Base-by-base conservation (phyloP, 2,888 invertebrate genomes). In the Polydesmus complanatus region DNA sequence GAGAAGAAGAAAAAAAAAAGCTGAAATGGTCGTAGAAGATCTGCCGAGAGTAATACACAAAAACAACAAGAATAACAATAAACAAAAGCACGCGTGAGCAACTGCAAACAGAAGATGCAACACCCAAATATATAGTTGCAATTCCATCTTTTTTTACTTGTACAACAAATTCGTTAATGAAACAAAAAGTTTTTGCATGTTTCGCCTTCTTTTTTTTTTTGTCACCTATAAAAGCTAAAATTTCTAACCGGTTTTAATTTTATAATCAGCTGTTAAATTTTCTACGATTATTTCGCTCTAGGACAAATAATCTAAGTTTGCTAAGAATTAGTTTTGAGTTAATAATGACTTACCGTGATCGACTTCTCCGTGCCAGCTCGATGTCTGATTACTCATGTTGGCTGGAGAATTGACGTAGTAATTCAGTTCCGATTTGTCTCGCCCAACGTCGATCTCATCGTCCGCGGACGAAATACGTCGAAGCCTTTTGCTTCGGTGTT, bases 321-420 rank as follows among this genome's bases (percentile, higher is more conserved):
- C n/a, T n/a, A n/a, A n/a, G n/a, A 47, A 54, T 57, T 61, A 54
- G 27, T 27, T 49, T 53, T 61, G 27, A 62, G 55, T 2, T 22
- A 54, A 56, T 60, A 23, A 54, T 3, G 62, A 64, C 70, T 68
- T 69, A 73, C 74, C 75, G 68, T 77, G 77, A 67, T 78, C 77
- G 63, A 77, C 75, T 65, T 79, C 79, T 61, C 77, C 73, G 64
- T 77, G 78, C 76, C 79, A 79, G 69, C 77, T 74, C 63, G 77
- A 67, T 22, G 74, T 68, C 66, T 75, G 75, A 63, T 73, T 76
- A 64, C 75, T 74, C 62, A 77, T 68, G 51, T 75, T 74, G 66
- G 77, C 73, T 62, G 78, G 76, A 66, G 78, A 77, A 67, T 78
- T 78, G 48, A 77, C 75, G 68, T 79, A 79, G 70, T 79, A 79